Conservation (phyloP, 2,888 invertebrate species). For the Yponomeuta sedellus region DNA sequence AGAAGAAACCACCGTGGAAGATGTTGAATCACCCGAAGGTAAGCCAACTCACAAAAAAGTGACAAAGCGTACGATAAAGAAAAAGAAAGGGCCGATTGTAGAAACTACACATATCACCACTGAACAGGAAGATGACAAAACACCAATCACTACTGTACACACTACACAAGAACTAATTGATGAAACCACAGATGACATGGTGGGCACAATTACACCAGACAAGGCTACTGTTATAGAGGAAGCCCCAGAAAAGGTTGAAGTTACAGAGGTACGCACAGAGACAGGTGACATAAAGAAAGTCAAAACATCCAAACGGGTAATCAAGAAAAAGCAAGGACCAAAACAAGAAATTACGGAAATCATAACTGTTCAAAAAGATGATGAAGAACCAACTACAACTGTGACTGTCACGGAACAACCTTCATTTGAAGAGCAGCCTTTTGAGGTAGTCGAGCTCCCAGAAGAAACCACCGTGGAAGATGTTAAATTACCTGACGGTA, state of each 20-base stretch:
- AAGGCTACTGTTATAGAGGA: slow-evolving; percentile 31
- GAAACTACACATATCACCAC: slow-evolving; percentile 56
- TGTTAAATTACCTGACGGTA: slow-evolving; percentile 16
- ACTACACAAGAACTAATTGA: slow-evolving; percentile 30
- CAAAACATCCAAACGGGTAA: slow-evolving; percentile 34
- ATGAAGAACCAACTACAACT: slow-evolving; percentile 24
- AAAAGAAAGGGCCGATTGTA: slow-evolving; percentile 24
- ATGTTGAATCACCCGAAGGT: not conserved
- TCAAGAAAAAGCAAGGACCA: slow-evolving; percentile 35
- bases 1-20: slow-evolving; percentile 27
- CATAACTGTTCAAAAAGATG: slow-evolving; percentile 26
- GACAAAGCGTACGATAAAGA: slow-evolving; percentile 17
- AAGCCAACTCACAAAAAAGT: slow-evolving; percentile 9
- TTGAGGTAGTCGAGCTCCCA: slow-evolving; percentile 31
- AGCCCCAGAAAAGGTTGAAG: slow-evolving; percentile 31
- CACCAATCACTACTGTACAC: slow-evolving; percentile 31
- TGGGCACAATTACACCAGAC: slow-evolving; percentile 25
- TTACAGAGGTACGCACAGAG: slow-evolving; percentile 29
- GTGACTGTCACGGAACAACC: slow-evolving; percentile 21
- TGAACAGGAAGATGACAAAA: slow-evolving; percentile 48
- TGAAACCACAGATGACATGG: slow-evolving; percentile 27
- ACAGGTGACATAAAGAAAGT: slow-evolving; percentile 30
- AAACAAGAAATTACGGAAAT: slow-evolving; percentile 40
- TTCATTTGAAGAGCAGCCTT: not conserved
- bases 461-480: slow-evolving; percentile 34